A percentile compares a stretch with the other conserved stretches of the same genome.
These are phyloP conservation scores for Drosophila percnosoma DNA, from an alignment of 2,888 invertebrate genomes.

Conservation along the genomic window DNA sequence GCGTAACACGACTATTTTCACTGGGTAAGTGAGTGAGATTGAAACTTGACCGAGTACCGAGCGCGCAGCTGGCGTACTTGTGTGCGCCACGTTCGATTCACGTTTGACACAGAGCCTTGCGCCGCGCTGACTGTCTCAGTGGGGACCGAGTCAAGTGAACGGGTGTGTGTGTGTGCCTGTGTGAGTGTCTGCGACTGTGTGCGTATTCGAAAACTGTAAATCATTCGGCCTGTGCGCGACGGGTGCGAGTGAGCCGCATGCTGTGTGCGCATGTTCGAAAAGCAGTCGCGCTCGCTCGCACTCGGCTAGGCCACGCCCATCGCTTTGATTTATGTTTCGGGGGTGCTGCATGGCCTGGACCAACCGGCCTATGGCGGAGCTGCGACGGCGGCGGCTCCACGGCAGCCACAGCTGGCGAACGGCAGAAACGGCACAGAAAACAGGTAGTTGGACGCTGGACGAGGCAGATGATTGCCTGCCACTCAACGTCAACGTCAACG, in stretches of 20 bases:
- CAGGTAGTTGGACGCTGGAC: constrained; percentile 78
- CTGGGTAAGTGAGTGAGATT: constrained; percentile 22
- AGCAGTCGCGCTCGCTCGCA: constrained; percentile 37
- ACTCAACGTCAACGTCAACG: constrained; percentile 59
- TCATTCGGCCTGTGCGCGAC: constrained; percentile 58
- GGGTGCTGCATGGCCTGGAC: constrained; percentile 72
- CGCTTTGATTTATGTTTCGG: constrained; percentile 76
- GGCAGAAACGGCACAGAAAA: constrained; percentile 70
- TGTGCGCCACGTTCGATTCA: constrained; percentile 79
- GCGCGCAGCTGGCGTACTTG: constrained; percentile 77
- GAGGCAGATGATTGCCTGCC: constrained; percentile 68
- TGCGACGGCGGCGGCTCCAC: constrained; percentile 45
- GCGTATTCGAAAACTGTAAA: constrained; percentile 81
- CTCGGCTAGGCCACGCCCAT: constrained; percentile 72
- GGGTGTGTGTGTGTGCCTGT: constrained; percentile 15
- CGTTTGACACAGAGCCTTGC: constrained; percentile 68
- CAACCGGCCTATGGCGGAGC: constrained; percentile 69
- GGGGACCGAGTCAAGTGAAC: constrained; percentile 34
- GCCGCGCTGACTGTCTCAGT: constrained; percentile 16
- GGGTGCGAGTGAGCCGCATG: constrained; percentile 51
- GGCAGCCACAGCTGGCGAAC: constrained; percentile 45
- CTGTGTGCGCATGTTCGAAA: constrained; percentile 62
- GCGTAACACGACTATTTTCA: constrained; percentile 41
- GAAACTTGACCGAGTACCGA: constrained; percentile 61
- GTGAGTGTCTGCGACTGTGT: constrained; percentile 28